Evolutionary conservation across 1,140 invertebrate species (phyloP).

Genomic region (Lepidostoma basale): DNA sequence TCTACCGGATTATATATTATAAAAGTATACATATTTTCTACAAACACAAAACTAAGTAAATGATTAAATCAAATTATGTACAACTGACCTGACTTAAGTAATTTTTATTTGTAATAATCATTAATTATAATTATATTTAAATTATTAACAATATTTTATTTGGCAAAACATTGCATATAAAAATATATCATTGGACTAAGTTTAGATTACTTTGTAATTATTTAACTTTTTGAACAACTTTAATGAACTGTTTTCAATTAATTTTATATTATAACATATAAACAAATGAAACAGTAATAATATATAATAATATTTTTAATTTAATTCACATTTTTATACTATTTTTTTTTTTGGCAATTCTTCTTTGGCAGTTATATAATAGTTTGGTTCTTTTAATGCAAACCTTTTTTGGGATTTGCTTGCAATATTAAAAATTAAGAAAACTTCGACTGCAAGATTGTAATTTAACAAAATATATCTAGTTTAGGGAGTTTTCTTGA

Average conservation of each 20-base stretch:
- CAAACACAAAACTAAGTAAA: background rate
- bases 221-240: background rate
- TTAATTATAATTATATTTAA: background rate
- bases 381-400: no score
- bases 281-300: no score
- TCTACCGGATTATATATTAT: background rate
- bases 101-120: background rate
- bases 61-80: slow-evolving; percentile 6
- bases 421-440: no score
- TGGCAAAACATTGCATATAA: background rate
- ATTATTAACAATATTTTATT: background rate
- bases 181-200: background rate
- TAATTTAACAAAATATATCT: no score
- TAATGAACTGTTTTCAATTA: background rate
- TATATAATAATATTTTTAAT: no score
- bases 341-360: no score
- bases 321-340: no score
- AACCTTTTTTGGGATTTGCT: no score
- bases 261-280: no score
- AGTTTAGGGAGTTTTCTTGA: no score
- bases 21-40: background rate
- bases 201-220: background rate
- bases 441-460: no score
- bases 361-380: no score
- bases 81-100: slow-evolving; percentile 14